Percentiles rank a stretch among this genome's conserved stretches.
Evolutionary conservation across 2,113 vertebrate genomes (phyloP).

Genomic region (Channa maculata): DNA sequence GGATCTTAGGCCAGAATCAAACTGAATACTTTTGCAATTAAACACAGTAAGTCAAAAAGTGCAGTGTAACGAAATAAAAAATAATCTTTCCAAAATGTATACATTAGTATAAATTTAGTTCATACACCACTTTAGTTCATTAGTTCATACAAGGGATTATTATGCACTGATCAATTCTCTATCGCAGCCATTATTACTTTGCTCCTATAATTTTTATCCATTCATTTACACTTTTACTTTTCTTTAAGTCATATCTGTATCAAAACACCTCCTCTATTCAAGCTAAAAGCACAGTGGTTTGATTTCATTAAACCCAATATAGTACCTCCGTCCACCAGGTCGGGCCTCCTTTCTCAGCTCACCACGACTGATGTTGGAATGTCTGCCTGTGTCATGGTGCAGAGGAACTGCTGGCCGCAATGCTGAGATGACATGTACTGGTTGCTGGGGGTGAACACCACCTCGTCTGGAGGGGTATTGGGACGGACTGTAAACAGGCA

Average conservation of each 20-base stretch:
- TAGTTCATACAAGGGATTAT: too few species aligned
- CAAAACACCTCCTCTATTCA: background rate
- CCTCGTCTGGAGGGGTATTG: conserved; percentile 67
- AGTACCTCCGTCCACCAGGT: conserved; percentile 85
- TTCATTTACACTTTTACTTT: too few species aligned
- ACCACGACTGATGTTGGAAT: conserved; percentile 32
- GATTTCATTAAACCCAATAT: background rate
- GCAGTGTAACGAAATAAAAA: too few species aligned
- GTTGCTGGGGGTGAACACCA: conserved; percentile 54
- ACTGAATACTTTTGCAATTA: background rate
- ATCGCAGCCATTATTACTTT: too few species aligned
- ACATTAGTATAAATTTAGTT: too few species aligned
- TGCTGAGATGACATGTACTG: conserved; percentile 85
- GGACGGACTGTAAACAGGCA: conserved; percentile 79
- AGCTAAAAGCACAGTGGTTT: conserved; percentile 3
- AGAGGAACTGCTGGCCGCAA: conserved; percentile 86
- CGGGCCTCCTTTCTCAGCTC: conserved; percentile 49
- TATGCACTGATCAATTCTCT: too few species aligned
- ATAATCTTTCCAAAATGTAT: too few species aligned
- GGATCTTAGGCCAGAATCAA: too few species aligned
- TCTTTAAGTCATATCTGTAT: background rate
- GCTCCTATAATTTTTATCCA: too few species aligned
- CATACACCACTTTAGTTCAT: too few species aligned
- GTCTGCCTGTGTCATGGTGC: conserved; percentile 71
- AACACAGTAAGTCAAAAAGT: too few species aligned